Percentiles rank a stretch among this genome's conserved stretches.
phyloP scores from a whole-genome alignment of 2,797 vertebrate species.

The Anniella stebbinsi region DNA sequence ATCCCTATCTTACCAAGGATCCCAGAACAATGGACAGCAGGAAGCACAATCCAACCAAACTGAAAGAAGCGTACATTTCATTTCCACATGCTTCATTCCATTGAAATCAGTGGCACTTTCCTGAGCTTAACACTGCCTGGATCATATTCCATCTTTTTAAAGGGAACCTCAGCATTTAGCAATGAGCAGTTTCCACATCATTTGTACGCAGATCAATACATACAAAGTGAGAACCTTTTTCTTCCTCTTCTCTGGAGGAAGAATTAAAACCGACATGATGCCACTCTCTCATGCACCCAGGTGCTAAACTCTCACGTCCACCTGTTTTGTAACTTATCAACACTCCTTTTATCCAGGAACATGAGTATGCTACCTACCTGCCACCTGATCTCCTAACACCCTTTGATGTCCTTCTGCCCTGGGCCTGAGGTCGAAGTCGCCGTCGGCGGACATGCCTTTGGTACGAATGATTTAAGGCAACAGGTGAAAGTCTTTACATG shows the following conservation, averaged over 20 bases:
- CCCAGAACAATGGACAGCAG: background rate
- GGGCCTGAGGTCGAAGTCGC: slow-evolving; percentile 57
- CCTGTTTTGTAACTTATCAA: slow-evolving; percentile 74
- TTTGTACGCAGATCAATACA: background rate
- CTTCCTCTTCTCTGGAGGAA: background rate
- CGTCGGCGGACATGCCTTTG: slow-evolving; percentile 53
- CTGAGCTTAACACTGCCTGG: background rate
- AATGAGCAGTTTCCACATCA: rapidly evolving
- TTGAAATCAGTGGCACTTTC: background rate
- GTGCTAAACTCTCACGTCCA: slow-evolving; percentile 45
- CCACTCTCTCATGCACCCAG: background rate
- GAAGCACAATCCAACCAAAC: background rate
- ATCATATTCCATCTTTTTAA: background rate
- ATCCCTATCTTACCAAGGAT: background rate
- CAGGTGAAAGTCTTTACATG: slow-evolving; percentile 79
- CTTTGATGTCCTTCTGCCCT: slow-evolving; percentile 74
- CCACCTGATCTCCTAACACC: slow-evolving; percentile 72
- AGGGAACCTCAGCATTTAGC: background rate
- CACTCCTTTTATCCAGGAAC: slow-evolving; percentile 66
- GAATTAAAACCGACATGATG: background rate
- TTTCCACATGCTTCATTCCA: background rate
- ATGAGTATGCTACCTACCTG: slow-evolving; percentile 70
- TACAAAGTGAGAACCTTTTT: background rate
- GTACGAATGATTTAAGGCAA: slow-evolving; percentile 76
- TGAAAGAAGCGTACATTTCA: background rate